A percentile compares a stretch with the other conserved stretches of the same genome.
These are phyloP conservation scores for Drosophila ercepeae DNA, from an alignment of 1,140 invertebrate genomes.

Conservation along the genomic window DNA sequence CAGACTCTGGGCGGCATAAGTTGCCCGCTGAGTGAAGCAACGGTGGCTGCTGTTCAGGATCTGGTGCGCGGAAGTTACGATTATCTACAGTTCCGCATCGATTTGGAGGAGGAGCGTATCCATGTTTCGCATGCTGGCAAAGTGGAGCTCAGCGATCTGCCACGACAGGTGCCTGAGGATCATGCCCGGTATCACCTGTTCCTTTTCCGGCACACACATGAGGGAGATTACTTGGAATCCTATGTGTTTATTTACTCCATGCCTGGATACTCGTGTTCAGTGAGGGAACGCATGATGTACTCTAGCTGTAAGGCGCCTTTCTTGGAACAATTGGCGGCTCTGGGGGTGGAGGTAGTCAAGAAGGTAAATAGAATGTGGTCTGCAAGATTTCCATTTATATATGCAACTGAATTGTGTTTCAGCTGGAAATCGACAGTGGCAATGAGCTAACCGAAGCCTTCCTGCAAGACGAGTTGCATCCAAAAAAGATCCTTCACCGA, in stretches of 20 bases:
- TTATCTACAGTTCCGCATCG: slow-evolving; percentile 91
- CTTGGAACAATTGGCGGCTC: slow-evolving; percentile 90
- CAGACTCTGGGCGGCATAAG: slow-evolving; percentile 95
- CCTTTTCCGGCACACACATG: slow-evolving; percentile 95
- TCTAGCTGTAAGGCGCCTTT: slow-evolving; percentile 97
- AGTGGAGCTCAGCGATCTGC: slow-evolving; percentile 87
- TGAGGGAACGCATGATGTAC: slow-evolving; percentile 99
- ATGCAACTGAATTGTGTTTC: background rate
- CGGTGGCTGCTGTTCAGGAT: slow-evolving; percentile 89
- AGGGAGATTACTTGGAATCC: slow-evolving; percentile 94
- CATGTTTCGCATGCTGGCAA: slow-evolving; percentile 87
- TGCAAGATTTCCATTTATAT: background rate
- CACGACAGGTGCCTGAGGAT: slow-evolving; percentile 91
- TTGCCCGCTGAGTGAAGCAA: slow-evolving; percentile 95
- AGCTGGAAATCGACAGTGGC: slow-evolving; percentile 96
- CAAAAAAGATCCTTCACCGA: slow-evolving; percentile 94
- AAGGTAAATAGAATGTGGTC: slow-evolving; percentile 87
- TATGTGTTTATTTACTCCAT: slow-evolving; percentile 99
- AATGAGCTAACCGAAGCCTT: slow-evolving; percentile 95
- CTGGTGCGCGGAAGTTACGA: slow-evolving; percentile 88
- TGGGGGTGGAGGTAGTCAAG: slow-evolving; percentile 91
- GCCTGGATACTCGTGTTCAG: slow-evolving; percentile 96
- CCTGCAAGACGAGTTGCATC: slow-evolving; percentile 96
- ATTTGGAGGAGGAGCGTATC: slow-evolving; percentile 83
- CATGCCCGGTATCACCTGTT: slow-evolving; percentile 96